phyloP scores from a whole-genome alignment of 30 jellyfish, hydroid and myxozoan genomes.

The Chrysaora quinquecirrha region DNA sequence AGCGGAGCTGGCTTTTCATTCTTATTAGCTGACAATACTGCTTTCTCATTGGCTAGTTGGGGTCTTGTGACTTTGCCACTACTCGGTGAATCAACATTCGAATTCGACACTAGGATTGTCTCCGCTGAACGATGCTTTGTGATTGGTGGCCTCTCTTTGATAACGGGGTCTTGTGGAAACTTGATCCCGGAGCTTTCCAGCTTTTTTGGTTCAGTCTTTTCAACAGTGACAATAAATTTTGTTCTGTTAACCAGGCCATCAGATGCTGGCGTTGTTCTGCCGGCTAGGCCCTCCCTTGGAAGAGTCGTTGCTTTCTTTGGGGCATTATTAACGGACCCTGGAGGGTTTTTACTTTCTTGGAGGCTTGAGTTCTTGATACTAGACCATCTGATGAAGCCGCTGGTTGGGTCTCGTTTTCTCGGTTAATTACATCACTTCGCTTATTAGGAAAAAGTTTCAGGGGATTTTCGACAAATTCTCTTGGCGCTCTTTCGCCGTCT shows the following conservation, averaged over 20 bases:
- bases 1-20: background rate
- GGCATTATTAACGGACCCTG: background rate
- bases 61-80: background rate
- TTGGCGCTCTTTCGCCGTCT: too few relatives aligned
- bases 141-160: background rate
- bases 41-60: background rate
- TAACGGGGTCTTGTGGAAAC: background rate
- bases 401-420: too few relatives aligned
- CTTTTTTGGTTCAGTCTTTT: slow-evolving; percentile 3
- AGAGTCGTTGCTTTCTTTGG: background rate
- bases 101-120: background rate
- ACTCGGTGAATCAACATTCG: background rate
- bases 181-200: background rate
- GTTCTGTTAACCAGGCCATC: slow-evolving; percentile 27
- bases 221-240: slow-evolving; percentile 36
- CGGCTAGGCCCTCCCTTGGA: slow-evolving; percentile 56
- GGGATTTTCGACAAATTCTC: too few relatives aligned
- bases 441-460: too few relatives aligned
- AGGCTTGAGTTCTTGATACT: too few relatives aligned
- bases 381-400: too few relatives aligned
- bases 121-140: slow-evolving; percentile 11
- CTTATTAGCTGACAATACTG: background rate
- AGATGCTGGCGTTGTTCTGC: slow-evolving; percentile 9
- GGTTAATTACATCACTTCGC: too few relatives aligned
- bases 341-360: background rate